Conservation (phyloP, 1,140 invertebrate species). For the Drosophila triauraria region DNA sequence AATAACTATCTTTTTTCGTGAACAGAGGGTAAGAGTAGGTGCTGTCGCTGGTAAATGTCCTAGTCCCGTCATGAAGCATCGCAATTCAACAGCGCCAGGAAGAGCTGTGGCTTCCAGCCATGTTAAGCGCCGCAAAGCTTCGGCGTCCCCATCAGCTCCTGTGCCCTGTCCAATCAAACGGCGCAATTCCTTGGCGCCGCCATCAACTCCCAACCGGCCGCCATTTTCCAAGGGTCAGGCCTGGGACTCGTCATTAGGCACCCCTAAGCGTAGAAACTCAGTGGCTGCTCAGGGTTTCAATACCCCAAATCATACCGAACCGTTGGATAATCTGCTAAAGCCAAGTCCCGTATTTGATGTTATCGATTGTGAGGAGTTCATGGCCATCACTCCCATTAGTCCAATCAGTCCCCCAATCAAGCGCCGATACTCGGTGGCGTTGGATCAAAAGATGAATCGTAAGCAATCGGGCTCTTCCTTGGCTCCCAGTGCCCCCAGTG, state of each 20-base stretch:
- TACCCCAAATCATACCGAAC: too few species aligned
- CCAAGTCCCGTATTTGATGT: too few species aligned
- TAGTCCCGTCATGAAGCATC: too few species aligned
- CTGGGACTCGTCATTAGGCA: neutral
- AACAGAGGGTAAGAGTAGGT: too few species aligned
- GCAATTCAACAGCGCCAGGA: too few species aligned
- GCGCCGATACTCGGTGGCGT: neutral
- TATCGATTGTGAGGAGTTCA: neutral
- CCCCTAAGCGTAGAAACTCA: neutral
- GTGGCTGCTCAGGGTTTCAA: too few species aligned
- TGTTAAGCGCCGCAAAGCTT: too few species aligned
- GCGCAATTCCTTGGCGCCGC: neutral
- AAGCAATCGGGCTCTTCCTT: neutral
- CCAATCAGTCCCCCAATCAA: neutral
- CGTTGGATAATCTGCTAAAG: neutral
- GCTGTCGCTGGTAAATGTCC: too few species aligned
- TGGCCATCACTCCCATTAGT: too few species aligned
- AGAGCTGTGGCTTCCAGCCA: too few species aligned
- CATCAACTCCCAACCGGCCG: neutral
- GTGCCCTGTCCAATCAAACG: too few species aligned
- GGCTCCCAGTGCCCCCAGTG: neutral
- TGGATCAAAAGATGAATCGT: neutral
- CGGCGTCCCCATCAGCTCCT: too few species aligned
- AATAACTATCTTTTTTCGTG: neutral
- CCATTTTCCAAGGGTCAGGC: neutral